Conservation (phyloP, 2,888 invertebrate genomes). For the Bibio marci region DNA sequence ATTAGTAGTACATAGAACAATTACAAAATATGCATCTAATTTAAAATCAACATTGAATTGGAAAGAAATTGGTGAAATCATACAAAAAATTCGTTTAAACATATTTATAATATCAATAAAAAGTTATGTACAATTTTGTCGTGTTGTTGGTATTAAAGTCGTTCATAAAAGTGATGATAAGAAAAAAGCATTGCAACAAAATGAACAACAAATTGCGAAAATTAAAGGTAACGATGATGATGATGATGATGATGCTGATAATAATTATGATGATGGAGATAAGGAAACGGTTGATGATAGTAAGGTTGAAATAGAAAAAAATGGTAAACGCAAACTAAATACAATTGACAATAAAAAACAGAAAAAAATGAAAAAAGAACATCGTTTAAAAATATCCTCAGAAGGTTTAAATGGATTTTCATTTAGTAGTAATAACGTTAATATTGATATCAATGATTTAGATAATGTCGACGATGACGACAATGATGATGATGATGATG, state of each 20-base stretch:
- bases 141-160: background rate
- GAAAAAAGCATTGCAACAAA: background rate
- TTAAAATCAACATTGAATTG: conserved; percentile 2
- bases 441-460: too few relatives aligned
- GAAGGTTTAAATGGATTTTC: conserved; percentile 17
- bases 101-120: background rate
- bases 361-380: conserved; percentile 18
- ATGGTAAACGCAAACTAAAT: conserved; percentile 4
- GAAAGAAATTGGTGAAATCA: background rate
- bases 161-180: conserved; percentile 2
- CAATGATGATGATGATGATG: too few relatives aligned
- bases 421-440: conserved; percentile 9
- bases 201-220: conserved; percentile 8
- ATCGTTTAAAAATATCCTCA: conserved; percentile 17
- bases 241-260: conserved; percentile 4
- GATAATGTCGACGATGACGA: too few relatives aligned
- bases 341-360: conserved; percentile 13
- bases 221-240: conserved; percentile 4
- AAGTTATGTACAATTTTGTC: conserved; percentile 1
- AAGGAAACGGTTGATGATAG: background rate
- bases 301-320: conserved; percentile 3
- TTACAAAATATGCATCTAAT: conserved; percentile 2
- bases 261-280: background rate
- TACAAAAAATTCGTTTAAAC: conserved; percentile 1
- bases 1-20: conserved; percentile 1